Evolutionary conservation across 2,888 invertebrate genomes (phyloP), one percentile per base, ranked within the genome.

Genomic region (Hydrotaea cyrtoneurina): DNA sequence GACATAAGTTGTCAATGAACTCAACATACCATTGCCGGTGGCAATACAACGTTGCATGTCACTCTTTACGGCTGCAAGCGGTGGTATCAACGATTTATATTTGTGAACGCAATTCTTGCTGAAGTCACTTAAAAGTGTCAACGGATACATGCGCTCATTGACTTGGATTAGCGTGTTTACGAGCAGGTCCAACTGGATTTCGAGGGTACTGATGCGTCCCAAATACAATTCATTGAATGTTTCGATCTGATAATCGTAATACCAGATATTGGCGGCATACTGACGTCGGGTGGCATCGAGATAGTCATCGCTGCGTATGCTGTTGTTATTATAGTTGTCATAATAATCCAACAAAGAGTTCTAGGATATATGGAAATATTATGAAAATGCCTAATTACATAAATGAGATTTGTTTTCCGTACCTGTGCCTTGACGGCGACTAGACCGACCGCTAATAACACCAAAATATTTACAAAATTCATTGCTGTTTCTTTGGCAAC

Each of bases 71-170:
- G 19, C 11, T 4, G 69, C 64, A 0, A 43, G 15, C 10, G 80
- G 75, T 1, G 84, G 75, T 17, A 87, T 15, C 15, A 73, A 26
- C 0, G 13, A 2, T 2, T 78, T 76, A 59, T 87, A 87, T 31
- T 86, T 85, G 10, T 80, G 77, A 5, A 87, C 85, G 57, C 87
- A 87, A 23, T 80, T 59, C 53, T 81, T 82, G 39, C 74, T 77
- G 1, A 80, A 53, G 13, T 72, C 71, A 19, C 77, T 76, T 19
- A 86, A 43, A 39, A 77, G 0, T 31, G 82, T 83, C 5, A 83
- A 31, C 0, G 82, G 73, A 39, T 59, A 15, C 26, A 87, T 36
- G 1, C 46, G 31, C n/a, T 82, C 78, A 17, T 87, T 66, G 1
- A 64, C 50, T 72, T 82, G 71, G 5, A 66, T 46, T 10, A 87